phyloP scores from a whole-genome alignment of 2,888 invertebrate species.

The Thelaira solivaga region DNA sequence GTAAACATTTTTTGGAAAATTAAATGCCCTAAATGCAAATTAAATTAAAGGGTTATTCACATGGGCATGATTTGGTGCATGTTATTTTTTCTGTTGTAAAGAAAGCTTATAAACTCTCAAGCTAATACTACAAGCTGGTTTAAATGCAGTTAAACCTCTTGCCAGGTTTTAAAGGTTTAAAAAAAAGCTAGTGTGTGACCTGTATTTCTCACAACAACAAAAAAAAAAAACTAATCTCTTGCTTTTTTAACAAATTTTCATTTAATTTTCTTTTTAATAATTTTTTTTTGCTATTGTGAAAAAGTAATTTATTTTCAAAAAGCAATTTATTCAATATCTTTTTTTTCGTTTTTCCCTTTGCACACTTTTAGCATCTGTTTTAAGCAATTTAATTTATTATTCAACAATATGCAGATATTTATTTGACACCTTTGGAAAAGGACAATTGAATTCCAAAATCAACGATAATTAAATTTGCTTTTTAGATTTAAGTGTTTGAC shows the following conservation, averaged over 20 bases:
- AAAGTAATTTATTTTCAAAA: not conserved
- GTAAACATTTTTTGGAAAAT: too few relatives aligned
- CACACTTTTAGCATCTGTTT: not conserved
- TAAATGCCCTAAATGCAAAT: too few relatives aligned
- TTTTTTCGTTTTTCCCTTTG: not conserved
- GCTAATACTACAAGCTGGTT: not conserved
- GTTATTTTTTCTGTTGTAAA: too few relatives aligned
- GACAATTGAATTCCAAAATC: not conserved
- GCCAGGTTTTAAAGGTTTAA: not conserved
- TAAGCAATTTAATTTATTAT: not conserved
- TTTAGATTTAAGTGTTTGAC: not conserved
- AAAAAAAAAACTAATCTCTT: too few relatives aligned
- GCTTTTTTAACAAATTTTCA: too few relatives aligned
- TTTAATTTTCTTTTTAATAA: not conserved
- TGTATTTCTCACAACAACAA: too few relatives aligned
- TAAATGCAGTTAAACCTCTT: not conserved
- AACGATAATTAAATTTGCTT: slow-evolving; percentile 3
- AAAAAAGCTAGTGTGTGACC: too few relatives aligned
- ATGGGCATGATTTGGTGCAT: not conserved
- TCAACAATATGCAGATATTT: slow-evolving; percentile 7
- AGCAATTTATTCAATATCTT: not conserved
- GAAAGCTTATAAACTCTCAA: too few relatives aligned
- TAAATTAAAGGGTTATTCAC: not conserved
- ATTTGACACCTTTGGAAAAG: not conserved
- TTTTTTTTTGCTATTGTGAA: not conserved